Conservation (phyloP, 2,113 vertebrate genomes). For the Chaetops frenatus region DNA sequence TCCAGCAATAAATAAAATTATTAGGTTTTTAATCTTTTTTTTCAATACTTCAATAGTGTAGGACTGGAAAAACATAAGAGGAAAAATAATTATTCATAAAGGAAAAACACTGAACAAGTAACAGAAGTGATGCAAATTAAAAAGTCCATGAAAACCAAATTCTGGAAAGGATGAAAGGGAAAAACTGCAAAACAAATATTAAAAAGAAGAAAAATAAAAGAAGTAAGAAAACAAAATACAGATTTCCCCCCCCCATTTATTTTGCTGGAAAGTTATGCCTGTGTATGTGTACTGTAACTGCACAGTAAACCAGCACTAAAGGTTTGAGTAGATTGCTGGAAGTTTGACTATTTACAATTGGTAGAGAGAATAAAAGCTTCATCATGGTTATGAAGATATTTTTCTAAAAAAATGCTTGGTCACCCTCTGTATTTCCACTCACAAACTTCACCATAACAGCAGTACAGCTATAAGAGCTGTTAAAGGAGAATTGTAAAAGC, state of each 20-base stretch:
- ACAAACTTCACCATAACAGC: background rate
- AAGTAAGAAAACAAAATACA: background rate
- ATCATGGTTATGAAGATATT: background rate
- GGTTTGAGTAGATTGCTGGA: background rate
- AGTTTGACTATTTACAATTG: background rate
- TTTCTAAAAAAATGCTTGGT: background rate
- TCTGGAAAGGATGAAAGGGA: background rate
- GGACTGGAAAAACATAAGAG: background rate
- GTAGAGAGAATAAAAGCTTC: background rate
- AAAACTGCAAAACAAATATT: background rate
- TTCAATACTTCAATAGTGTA: background rate
- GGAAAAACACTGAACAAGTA: background rate
- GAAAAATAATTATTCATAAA: background rate
- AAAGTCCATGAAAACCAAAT: background rate
- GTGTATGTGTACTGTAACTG: accelerated
- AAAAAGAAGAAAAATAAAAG: background rate
- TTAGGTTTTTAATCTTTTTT: background rate
- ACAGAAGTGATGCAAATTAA: background rate
- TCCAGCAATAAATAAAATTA: background rate
- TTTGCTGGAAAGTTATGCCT: background rate
- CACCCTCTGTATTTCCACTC: background rate
- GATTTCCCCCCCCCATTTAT: background rate
- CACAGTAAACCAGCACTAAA: background rate
- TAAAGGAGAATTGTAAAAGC: background rate
- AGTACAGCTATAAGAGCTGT: background rate